A percentile compares a stretch with the other conserved stretches of the same genome.
Conservation (phyloP, 2,113 vertebrate genomes). For the Oreotrochilus melanogaster region DNA sequence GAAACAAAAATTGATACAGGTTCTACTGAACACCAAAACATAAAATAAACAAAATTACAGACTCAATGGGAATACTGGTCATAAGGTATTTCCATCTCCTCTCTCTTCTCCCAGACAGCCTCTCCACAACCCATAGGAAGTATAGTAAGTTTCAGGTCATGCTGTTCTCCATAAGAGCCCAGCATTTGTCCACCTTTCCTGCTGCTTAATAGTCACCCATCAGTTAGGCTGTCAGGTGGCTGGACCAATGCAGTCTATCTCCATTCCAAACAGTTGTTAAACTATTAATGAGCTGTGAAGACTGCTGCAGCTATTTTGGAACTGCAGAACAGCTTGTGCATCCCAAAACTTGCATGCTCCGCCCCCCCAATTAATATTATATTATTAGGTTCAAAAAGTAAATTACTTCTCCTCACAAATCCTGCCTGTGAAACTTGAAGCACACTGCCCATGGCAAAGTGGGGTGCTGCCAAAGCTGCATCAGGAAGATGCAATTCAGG, state of each 20-base stretch:
- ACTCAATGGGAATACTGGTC: not conserved
- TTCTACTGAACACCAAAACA: not conserved
- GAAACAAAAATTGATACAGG: not conserved
- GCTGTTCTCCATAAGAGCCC: not conserved
- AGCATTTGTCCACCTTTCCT: not conserved
- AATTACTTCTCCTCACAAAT: not conserved
- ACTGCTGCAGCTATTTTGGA: constrained; percentile 24
- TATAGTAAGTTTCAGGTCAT: not conserved
- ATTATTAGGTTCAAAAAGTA: not conserved
- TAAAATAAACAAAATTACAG: constrained; percentile 3
- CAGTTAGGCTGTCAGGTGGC: not conserved
- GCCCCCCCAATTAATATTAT: not conserved
- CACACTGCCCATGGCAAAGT: not conserved
- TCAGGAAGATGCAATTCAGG: not conserved
- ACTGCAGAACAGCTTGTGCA: not conserved
- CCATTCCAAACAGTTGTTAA: not conserved
- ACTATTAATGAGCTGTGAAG: constrained; percentile 29
- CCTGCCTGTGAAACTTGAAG: not conserved
- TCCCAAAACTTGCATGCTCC: not conserved
- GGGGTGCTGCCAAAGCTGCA: not conserved
- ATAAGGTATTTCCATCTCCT: not conserved
- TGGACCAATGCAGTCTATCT: not conserved
- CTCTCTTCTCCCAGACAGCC: not conserved
- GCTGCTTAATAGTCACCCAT: not conserved
- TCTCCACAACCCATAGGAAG: not conserved